Evolutionary conservation across 1,140 invertebrate genomes (phyloP), one percentile per base, ranked within the genome.

Genomic region (Cydia fagiglandana): DNA sequence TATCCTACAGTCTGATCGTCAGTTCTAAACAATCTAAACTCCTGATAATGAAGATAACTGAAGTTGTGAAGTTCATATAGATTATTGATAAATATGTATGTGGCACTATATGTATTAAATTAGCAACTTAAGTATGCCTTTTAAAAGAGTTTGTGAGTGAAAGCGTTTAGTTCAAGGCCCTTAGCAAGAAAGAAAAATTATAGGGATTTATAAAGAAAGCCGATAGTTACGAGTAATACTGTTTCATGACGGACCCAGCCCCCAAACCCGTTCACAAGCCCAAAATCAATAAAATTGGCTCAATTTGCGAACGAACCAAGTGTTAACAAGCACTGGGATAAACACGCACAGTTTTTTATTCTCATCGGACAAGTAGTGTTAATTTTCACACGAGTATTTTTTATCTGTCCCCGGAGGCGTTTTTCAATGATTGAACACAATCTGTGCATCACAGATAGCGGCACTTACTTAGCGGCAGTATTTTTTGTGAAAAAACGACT

Each of bases 321-420:
- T 70, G 66, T 41, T 34, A 70, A 70, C 66, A 70, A 41, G 66
- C 15, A 70, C 10, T 10, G 17, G 66, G 34, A 70, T 70, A 70
- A 68, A 34, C 64, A 24, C 64, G 24, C 7, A 41, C 34, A 41
- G 66, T 45, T 70, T 70, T 70, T 70, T 70, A 70, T 41, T 41
- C 66, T 38, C 66, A 6, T 6, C 17, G 34, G n/a, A 30, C 17
- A 28, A 70, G 74, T 81, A 82, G 78, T 83, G 83, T 84, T 81
- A 80, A 83, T 83, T 84, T 83, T 85, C 80, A 85, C 84, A 83
- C 81, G 76, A 79, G 66, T 34, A 77, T 82, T 84, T 83, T 85
- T 83, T 80, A 80, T 78, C 74, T 68, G 66, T 75, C 80, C 79
- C 79, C 70, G 13, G 66, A 45, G 81, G 41, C 53, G 76, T 73